phyloP scores from a whole-genome alignment of 2,113 vertebrate genomes.

The Mastomys coucha region DNA sequence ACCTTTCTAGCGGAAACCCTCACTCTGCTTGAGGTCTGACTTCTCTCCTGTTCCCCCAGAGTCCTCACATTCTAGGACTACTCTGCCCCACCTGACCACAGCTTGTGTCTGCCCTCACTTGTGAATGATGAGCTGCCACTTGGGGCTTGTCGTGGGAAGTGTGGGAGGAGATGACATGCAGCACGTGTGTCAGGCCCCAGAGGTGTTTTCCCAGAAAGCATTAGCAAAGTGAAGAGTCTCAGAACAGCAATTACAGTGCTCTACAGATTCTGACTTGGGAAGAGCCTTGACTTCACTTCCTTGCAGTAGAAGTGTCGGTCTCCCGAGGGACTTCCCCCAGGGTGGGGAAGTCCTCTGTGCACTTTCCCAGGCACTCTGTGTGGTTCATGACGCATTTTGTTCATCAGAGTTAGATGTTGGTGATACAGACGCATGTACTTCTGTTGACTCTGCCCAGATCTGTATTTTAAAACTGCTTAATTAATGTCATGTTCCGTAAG shows the following conservation, averaged over 20 bases:
- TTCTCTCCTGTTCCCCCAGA: neutral
- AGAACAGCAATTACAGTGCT: too few relatives aligned
- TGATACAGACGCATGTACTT: neutral
- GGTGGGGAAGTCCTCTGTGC: neutral
- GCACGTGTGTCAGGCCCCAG: neutral
- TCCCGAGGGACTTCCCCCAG: neutral
- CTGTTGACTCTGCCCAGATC: neutral
- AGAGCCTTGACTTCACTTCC: neutral
- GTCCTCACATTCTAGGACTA: too few relatives aligned
- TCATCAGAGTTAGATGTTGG: neutral
- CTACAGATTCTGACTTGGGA: neutral
- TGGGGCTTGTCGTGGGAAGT: neutral
- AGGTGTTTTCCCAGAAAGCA: neutral
- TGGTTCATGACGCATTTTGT: neutral
- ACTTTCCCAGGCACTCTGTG: neutral
- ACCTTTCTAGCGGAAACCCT: neutral
- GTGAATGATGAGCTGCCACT: neutral
- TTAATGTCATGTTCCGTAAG: neutral
- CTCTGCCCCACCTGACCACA: too few relatives aligned
- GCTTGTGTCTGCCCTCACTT: neutral
- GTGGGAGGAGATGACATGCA: neutral
- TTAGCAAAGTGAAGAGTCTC: neutral
- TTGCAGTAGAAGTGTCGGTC: neutral
- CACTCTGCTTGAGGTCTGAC: neutral
- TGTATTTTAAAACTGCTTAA: neutral